phyloP scores from a whole-genome alignment of 2,113 vertebrate genomes.

The Illadopsis cleaveri region DNA sequence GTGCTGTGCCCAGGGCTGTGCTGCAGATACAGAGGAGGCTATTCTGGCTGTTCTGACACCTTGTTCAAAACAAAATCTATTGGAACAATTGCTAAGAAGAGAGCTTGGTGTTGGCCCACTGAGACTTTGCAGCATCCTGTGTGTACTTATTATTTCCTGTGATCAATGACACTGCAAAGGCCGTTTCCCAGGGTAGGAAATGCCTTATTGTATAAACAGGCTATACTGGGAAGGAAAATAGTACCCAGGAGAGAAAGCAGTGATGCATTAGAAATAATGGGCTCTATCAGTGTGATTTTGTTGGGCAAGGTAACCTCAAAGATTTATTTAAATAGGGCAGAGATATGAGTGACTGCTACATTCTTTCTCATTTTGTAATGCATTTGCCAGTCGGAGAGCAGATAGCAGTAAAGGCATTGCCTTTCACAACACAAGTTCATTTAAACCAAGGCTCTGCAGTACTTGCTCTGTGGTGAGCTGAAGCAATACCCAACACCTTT shows the following conservation, averaged over 20 bases:
- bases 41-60: background rate
- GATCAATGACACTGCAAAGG: slow-evolving; percentile 17
- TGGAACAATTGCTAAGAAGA: background rate
- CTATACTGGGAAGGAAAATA: background rate
- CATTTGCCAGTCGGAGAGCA: background rate
- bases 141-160: background rate
- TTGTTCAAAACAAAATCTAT: background rate
- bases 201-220: slow-evolving; percentile 16
- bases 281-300: background rate
- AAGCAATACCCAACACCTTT: background rate
- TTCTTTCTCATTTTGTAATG: background rate
- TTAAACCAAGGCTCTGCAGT: background rate
- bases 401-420: background rate
- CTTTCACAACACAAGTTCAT: background rate
- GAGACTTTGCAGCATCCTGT: slow-evolving; percentile 18
- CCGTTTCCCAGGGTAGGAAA: background rate
- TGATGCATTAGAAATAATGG: slow-evolving; percentile 4
- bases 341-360: background rate
- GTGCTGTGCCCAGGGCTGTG: background rate
- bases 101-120: background rate
- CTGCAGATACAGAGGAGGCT: background rate
- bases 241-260: background rate
- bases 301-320: slow-evolving; percentile 45
- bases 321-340: slow-evolving; percentile 41
- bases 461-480: background rate